Base-by-base conservation (phyloP, 2,888 invertebrate genomes). In the Phengaris arion region DNA sequence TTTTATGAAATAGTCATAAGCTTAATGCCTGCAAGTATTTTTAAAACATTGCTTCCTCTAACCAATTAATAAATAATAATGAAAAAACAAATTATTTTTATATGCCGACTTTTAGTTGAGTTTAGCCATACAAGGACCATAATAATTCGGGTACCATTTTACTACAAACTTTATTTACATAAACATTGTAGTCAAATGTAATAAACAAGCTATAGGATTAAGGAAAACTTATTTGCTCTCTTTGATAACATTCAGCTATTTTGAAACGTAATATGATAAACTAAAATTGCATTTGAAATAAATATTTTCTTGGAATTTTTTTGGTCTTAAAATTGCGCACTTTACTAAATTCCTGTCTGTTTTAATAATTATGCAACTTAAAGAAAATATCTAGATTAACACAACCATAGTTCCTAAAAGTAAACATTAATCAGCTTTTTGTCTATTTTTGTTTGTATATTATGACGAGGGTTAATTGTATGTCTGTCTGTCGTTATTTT, bases 71-170 rank as follows among this genome's bases (percentile, higher is more conserved):
- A 48, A 70, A 15, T 69, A 9, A 52, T 6, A 15, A 51, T 48
- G 46, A 46, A 59, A 1, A 52, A 54, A 72, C 72, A 72, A 52
- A 72, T 72, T 72, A 72, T 72, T 15, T 70, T 70, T 70, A 13
- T 72, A 72, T 54, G 72, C 22, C 22, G 35, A 70, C 15, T 45
- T 15, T 48, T 48, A 69, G 51, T 72, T 54, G 6, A 68, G 2
- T 52, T 22, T 72, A 35, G 54, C 54, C 72, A 46, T 70, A 48
- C 45, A 70, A 75, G 59, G 75, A 75, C 70, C 70, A 72, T 64
- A 12, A 52, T 68, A 48, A 68, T 68, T 75, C 57, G 57, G 55
- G 72, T 59, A 22, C 64, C 22, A 22, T 46, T 75, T 70, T 22
- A 22, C 22, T 22, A 22, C 22, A 22, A 22, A 22, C 22, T 22